Conservation (phyloP, 2,888 invertebrate species). For the Lysandra bellargus region DNA sequence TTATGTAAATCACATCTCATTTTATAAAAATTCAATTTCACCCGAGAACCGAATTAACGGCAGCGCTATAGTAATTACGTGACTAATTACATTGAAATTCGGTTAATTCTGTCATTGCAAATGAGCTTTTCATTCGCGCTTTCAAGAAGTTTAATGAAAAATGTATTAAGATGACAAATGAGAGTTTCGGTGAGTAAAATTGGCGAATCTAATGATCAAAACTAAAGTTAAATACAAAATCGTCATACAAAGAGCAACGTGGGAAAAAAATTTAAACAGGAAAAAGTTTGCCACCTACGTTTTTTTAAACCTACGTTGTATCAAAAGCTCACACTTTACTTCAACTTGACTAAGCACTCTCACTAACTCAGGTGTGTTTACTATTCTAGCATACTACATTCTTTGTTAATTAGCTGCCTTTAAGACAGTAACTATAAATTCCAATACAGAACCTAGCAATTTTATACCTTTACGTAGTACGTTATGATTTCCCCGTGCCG, state of each 20-base stretch:
- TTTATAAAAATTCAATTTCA: constrained; percentile 43
- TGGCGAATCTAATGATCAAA: neutral
- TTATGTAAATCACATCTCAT: constrained; percentile 43
- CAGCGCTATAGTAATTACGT: constrained; percentile 39
- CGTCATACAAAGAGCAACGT: too few species aligned
- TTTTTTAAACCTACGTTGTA: too few species aligned
- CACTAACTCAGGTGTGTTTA: neutral
- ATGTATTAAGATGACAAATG: constrained; percentile 31
- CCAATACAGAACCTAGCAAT: constrained; percentile 25
- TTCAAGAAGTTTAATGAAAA: constrained; percentile 33
- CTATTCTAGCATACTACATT: neutral
- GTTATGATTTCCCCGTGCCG: constrained; percentile 27
- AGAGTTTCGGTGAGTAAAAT: neutral
- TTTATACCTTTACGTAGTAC: constrained; percentile 7
- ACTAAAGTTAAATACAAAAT: neutral
- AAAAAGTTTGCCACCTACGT: too few species aligned
- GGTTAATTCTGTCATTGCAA: constrained; percentile 38
- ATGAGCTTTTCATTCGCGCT: constrained; percentile 37
- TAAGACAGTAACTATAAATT: constrained; percentile 32
- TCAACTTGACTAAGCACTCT: neutral
- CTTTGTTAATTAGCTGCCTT: neutral
- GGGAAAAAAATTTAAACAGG: too few species aligned
- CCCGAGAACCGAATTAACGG: constrained; percentile 41
- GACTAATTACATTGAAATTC: constrained; percentile 41
- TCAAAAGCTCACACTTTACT: neutral